These are phyloP conservation scores for Euschistus heros DNA, from an alignment of 1,140 invertebrate genomes.

Conservation along the genomic window DNA sequence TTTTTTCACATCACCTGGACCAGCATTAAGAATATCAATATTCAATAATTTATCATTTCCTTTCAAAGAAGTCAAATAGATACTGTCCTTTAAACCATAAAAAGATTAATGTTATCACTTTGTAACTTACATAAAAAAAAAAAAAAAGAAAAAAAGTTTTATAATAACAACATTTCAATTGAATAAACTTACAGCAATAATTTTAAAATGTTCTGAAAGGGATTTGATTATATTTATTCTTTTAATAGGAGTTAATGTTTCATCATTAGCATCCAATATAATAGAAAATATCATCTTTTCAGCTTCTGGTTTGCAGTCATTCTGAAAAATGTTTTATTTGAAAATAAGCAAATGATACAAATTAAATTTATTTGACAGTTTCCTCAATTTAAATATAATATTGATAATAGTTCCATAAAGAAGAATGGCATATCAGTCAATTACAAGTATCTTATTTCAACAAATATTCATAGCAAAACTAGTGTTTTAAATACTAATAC, in stretches of 20 bases:
- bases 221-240: slow-evolving; percentile 3
- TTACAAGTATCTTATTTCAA: too few species aligned
- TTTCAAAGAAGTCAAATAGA: slow-evolving; percentile 28
- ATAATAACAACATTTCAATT: too few species aligned
- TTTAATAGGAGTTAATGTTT: slow-evolving; percentile 22
- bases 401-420: too few species aligned
- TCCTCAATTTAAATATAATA: background rate
- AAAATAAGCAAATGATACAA: background rate
- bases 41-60: slow-evolving; percentile 35
- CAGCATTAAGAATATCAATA: slow-evolving; percentile 42
- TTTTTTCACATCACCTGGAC: slow-evolving; percentile 44
- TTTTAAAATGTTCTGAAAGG: background rate
- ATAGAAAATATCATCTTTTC: slow-evolving; percentile 39
- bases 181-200: background rate
- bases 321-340: slow-evolving; percentile 32
- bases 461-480: too few species aligned
- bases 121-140: too few species aligned
- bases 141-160: too few species aligned
- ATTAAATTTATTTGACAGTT: background rate
- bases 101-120: background rate
- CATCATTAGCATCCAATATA: slow-evolving; percentile 39
- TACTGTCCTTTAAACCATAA: slow-evolving; percentile 23
- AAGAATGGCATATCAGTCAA: too few species aligned
- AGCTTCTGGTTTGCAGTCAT: slow-evolving; percentile 35
- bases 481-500: too few species aligned